phyloP scores from a whole-genome alignment of 2,113 vertebrate species.

The rat (Rattus norvegicus) region DNA sequence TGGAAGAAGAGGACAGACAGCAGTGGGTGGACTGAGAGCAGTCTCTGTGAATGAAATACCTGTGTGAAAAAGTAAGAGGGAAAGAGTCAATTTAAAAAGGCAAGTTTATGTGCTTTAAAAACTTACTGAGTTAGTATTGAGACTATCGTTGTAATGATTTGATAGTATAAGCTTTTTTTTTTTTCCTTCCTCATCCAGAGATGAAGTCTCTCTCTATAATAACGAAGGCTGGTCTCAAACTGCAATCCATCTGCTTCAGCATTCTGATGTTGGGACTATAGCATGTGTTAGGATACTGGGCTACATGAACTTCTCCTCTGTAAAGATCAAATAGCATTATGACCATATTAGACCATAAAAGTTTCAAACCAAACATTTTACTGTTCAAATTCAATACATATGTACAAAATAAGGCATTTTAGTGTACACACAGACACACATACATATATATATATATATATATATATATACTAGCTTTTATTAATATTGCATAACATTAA shows the following conservation, averaged over 20 bases:
- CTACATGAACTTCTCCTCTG: not conserved
- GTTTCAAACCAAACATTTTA: not conserved
- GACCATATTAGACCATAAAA: not conserved
- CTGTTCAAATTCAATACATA: not conserved
- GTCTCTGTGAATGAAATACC: not conserved
- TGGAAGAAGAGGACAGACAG: too few relatives aligned
- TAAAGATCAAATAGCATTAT: not conserved
- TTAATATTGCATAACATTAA: conserved; percentile 6
- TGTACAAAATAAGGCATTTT: not conserved
- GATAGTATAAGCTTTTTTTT: not conserved
- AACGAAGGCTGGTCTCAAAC: not conserved
- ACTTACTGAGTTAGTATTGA: not conserved
- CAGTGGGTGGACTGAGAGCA: not conserved
- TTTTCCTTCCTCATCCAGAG: not conserved
- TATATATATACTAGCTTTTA: not conserved
- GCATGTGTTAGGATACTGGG: not conserved
- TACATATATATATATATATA: not conserved
- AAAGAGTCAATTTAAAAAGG: not conserved
- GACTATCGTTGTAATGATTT: not conserved
- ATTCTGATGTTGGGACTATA: not conserved
- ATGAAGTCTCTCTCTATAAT: not conserved
- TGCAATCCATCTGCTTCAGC: not conserved
- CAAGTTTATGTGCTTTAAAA: conserved; percentile 20
- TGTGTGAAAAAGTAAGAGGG: not conserved
- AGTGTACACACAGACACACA: not conserved